Conservation (phyloP, 23 tunicate species). For the Clavelina lepadiformis region DNA sequence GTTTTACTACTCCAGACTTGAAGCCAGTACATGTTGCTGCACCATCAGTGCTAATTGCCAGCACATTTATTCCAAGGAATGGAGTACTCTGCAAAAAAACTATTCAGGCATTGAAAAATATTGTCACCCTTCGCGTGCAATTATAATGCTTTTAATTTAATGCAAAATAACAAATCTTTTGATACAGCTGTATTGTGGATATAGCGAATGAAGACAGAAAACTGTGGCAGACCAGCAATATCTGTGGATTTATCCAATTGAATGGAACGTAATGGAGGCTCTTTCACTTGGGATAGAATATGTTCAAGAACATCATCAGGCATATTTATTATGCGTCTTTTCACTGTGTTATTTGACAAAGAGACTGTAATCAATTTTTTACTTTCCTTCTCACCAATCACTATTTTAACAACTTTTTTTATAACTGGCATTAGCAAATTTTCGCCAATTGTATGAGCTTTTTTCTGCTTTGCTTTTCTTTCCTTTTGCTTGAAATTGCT, state of each 20-base stretch:
- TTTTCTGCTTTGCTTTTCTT: not conserved
- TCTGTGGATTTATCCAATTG: slow-evolving; percentile 50
- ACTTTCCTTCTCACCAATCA: slow-evolving; percentile 40
- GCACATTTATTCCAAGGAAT: slow-evolving; percentile 26
- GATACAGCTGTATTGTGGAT: slow-evolving; percentile 14
- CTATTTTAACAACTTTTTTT: slow-evolving; percentile 31
- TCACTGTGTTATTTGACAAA: slow-evolving; percentile 21
- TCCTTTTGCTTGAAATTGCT: too few relatives aligned
- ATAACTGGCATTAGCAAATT: slow-evolving; percentile 19
- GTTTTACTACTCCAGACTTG: slow-evolving; percentile 42
- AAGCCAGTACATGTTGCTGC: slow-evolving; percentile 43
- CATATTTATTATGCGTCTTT: slow-evolving; percentile 27
- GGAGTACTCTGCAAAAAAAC: slow-evolving; percentile 17
- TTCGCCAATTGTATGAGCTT: slow-evolving; percentile 25
- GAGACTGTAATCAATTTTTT: slow-evolving; percentile 34
- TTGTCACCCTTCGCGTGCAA: slow-evolving; percentile 44
- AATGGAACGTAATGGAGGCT: slow-evolving; percentile 38
- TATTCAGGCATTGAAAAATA: slow-evolving; percentile 23
- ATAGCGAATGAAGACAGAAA: slow-evolving; percentile 33
- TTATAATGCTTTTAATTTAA: slow-evolving; percentile 21
- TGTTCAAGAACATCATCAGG: slow-evolving; percentile 41
- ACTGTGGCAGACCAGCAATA: slow-evolving; percentile 36
- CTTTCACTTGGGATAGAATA: slow-evolving; percentile 38
- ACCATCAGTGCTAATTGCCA: slow-evolving; percentile 48
- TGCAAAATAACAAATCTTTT: slow-evolving; percentile 31